These are phyloP conservation scores for Pandemis cinnamomeana DNA, from an alignment of 2,888 invertebrate species.

Conservation along the genomic window DNA sequence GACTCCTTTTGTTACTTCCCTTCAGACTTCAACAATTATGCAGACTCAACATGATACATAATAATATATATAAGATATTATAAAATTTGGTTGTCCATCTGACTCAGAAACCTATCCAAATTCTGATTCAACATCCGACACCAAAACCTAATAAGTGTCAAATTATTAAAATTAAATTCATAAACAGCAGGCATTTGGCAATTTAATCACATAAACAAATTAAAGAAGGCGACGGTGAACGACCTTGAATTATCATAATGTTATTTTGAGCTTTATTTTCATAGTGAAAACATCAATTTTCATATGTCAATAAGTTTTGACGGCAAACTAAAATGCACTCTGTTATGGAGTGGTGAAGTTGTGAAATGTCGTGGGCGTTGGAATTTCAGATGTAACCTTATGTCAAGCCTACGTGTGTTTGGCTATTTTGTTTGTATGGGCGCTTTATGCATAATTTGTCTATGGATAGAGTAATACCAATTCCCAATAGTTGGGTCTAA, in stretches of 20 bases:
- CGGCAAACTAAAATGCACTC: constrained; percentile 33
- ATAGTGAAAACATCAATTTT: constrained; percentile 18
- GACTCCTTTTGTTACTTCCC: no score
- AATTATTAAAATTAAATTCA: constrained; percentile 29
- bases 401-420: constrained; percentile 47
- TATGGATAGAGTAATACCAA: neutral
- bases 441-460: neutral
- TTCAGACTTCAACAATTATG: no score
- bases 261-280: constrained; percentile 34
- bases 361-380: constrained; percentile 46
- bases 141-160: constrained; percentile 26
- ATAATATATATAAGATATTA: neutral
- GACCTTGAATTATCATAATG: constrained; percentile 48
- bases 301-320: neutral
- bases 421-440: constrained; percentile 49
- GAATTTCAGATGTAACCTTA: constrained; percentile 52
- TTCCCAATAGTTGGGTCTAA: neutral
- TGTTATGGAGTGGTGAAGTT: constrained; percentile 22
- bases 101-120: constrained; percentile 15
- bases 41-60: neutral
- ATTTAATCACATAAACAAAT: constrained; percentile 49
- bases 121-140: constrained; percentile 23
- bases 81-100: constrained; percentile 17
- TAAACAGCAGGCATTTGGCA: constrained; percentile 42
- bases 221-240: constrained; percentile 47